Evolutionary conservation across 2,797 vertebrate genomes (phyloP), one percentile per base, ranked within the genome.

Genomic region (Sebastes diploproa): DNA sequence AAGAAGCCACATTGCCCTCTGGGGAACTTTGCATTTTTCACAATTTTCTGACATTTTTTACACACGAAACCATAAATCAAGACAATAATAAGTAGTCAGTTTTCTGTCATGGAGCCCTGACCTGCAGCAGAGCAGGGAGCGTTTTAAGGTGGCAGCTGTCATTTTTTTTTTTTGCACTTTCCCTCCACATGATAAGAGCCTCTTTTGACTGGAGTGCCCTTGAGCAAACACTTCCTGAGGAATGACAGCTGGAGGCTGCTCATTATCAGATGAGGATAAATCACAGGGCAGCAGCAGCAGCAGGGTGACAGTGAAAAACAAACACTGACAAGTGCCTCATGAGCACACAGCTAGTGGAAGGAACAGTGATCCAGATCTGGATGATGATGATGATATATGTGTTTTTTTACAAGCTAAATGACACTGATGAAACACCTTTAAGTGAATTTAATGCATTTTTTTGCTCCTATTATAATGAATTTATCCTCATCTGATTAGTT

Each of bases 141-240:
- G 9, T 88, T 60, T 68, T 68, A 10, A 84, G 69, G 78, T 78
- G 75, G 30, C 59, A 29, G 42, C 50, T 50, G 32, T 10, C 64
- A 8, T 6, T 14, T 56, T 6, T 16, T n/a, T 25, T 71, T 71
- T 70, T 50, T 58, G n/a, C 80, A 63, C 94, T 94, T 93, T 86
- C 92, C 92, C 94, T 92, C 83, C 76, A 65, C 83, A 95, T 94
- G 94, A 94, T 90, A 93, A 18, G 42, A 46, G 88, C 82, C 95
- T 93, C 95, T 93, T 61, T 66, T 94, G 75, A 77, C 84, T 64
- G 91, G 89, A 38, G 91, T 91, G 78, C 77, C 88, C 87, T 88
- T 93, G 91, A 96, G 95, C 92, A 94, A 96, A 95, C 86, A 94
- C 94, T 94, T 88, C 90, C 85, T 78, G 88, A 73, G 69, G 83